A percentile compares a stretch with the other conserved stretches of the same genome.
These are phyloP conservation scores for Apostichopus leukothele DNA, from an alignment of 53 echinoderm and acorn worm species.

Conservation along the genomic window DNA sequence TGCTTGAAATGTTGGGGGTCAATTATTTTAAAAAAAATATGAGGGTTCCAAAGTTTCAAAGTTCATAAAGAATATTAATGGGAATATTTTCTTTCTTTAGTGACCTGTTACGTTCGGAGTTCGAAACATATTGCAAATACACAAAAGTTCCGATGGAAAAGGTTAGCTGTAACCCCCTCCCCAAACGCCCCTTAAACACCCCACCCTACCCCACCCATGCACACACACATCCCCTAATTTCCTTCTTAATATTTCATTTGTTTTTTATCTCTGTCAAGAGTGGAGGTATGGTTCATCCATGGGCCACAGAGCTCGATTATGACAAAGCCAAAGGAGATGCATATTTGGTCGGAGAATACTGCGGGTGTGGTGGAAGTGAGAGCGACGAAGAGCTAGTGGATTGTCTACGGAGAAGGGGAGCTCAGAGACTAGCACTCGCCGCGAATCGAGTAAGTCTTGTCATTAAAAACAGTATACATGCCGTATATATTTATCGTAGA, in stretches of 20 bases:
- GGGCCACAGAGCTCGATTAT: constrained; percentile 58
- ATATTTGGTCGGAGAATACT: constrained; percentile 42
- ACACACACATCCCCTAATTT: neutral
- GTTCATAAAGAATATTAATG: too few species aligned
- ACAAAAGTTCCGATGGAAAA: neutral
- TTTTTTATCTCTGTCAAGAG: constrained; percentile 35
- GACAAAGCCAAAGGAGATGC: constrained; percentile 59
- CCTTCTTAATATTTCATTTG: neutral
- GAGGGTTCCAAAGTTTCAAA: too few species aligned
- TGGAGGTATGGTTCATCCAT: constrained; percentile 53
- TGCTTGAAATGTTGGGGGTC: too few species aligned
- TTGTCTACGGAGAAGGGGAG: constrained; percentile 46
- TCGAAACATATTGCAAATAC: too few species aligned
- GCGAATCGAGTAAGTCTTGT: constrained; percentile 39
- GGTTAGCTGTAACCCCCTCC: neutral
- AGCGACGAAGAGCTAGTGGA: constrained; percentile 43
- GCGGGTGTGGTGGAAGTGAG: constrained; percentile 43
- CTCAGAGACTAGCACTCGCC: constrained; percentile 24
- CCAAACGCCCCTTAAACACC: neutral
- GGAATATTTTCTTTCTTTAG: too few species aligned
- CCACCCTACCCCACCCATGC: neutral
- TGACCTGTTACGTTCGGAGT: too few species aligned
- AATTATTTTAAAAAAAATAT: neutral
- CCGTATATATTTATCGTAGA: too few species aligned
- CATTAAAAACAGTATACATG: too few species aligned